Evolutionary conservation across 2,113 vertebrate species (phyloP), one percentile per base, ranked within the genome.

Genomic region (Phrynosoma blainvillii): DNA sequence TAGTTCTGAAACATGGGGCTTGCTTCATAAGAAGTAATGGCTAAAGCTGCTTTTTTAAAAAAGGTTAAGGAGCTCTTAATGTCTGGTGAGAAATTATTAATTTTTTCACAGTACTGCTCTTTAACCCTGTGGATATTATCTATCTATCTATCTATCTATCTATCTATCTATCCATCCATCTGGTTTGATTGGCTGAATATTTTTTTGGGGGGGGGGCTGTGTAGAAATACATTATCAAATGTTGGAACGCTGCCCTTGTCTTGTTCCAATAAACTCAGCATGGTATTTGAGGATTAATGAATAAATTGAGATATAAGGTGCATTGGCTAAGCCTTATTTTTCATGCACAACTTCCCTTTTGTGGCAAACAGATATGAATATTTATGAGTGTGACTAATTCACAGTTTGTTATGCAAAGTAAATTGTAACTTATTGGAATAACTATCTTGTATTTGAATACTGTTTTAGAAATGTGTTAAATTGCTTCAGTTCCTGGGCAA

Each of bases 111-210:
- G 65, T 68, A 82, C 65, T 90, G 89, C 92, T 89, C 90, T 88
- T 21, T 0, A 11, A 36, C 86, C 87, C 84, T 40, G 79, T 36
- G 88, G 87, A 83, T 86, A 81, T 81, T 86, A 79, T 59, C 7
- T 91, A 47, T 47, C 47, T 47, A 47, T 47, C 47, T 47, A 5
- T 47, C 47, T 91, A 47, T 47, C 47, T 47, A 47, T 47, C 47
- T 5, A 5, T 47, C 47, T 5, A 47, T 47, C 47, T 5, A 47
- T 47, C 47, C 5, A 7, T 47, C 47, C 7, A 79, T 87, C 82
- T 93, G 85, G 90, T 92, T 92, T 90, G 82, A 91, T 84, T 87
- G 92, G 88, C 90, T 90, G 87, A 87, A 82, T 92, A 88, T 93
- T 62, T 47, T 90, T 92, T 84, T 11, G n/a, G n/a, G n/a, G n/a